Base-by-base conservation (phyloP, 2,113 vertebrate genomes). In the Acanthisitta chloris region DNA sequence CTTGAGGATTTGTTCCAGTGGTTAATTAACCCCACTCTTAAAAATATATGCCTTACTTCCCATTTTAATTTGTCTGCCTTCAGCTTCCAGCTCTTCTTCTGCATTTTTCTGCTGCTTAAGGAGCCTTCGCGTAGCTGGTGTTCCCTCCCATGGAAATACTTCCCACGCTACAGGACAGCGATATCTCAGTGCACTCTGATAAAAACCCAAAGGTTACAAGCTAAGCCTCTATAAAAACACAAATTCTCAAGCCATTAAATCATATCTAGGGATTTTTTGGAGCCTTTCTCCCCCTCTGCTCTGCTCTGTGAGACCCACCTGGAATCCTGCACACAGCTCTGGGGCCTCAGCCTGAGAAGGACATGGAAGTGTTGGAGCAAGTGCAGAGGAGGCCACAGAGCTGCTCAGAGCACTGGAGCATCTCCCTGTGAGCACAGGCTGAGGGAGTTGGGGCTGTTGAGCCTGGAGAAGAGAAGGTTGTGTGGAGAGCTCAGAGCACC, bases 11-110 rank as follows among this genome's bases (percentile, higher is more conserved):
- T 76, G 59, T 94, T 96, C 59, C 76, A 88, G 77, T 86, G 71
- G 86, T 84, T 96, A 96, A 95, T 95, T 92, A 96, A 64, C 28
- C 18, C 42, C 24, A 33, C 43, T 88, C 64, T 94, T 95, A 96
- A 96, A 95, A 94, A 93, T 90, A 88, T 79, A 94, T 90, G 55
- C 43, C 48, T 90, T 94, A 92, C 79, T 93, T 93, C 72, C 93
- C 65, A 86, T 92, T 90, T 95, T 93, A 88, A 94, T 96, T 90
- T 90, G 55, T 82, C 79, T 79, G 69, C 52, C 36, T 95, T 96
- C 83, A 86, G 36, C 69, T 93, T 93, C 59, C 61, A 94, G 92
- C 49, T 90, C 81, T 86, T 92, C 51, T 72, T 74, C 43, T 25
- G 52, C 28, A 67, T 69, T 58, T 95, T 94, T 76, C 86, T 95